Conservation (phyloP, 1,140 invertebrate genomes). For the Oncopodura yosiiana region DNA sequence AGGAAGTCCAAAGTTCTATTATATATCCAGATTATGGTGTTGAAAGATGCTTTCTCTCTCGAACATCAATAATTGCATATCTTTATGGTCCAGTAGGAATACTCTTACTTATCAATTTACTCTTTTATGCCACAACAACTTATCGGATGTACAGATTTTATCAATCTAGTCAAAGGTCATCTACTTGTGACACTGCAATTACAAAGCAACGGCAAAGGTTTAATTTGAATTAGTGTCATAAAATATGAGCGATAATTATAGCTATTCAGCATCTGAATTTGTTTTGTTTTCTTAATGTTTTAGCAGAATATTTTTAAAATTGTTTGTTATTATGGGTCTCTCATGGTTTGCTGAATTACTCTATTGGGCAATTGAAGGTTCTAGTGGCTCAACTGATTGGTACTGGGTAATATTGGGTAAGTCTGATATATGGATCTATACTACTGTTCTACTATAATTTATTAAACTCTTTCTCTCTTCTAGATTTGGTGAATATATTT, state of each 20-base stretch:
- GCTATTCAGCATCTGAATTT: neutral
- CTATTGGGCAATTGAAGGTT: constrained; percentile 43
- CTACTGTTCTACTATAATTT: too few relatives aligned
- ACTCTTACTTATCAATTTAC: constrained; percentile 38
- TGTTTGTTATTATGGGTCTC: constrained; percentile 60
- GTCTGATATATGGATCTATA: too few relatives aligned
- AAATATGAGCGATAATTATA: neutral
- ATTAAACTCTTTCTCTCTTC: too few relatives aligned
- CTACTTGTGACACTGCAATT: constrained; percentile 4
- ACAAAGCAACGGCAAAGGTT: constrained; percentile 17
- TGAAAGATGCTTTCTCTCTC: constrained; percentile 3
- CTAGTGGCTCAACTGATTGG: constrained; percentile 36
- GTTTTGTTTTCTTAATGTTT: neutral
- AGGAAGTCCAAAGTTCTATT: too few relatives aligned
- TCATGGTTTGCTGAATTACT: constrained; percentile 61
- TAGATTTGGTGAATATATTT: constrained; percentile 61
- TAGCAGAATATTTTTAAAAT: constrained; percentile 53
- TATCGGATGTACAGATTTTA: constrained; percentile 35
- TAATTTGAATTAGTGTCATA: neutral
- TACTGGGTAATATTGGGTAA: constrained; percentile 25
- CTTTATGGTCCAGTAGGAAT: constrained; percentile 37
- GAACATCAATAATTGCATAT: constrained; percentile 19
- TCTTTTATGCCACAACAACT: constrained; percentile 39
- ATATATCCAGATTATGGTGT: constrained; percentile 13
- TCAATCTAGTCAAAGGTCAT: constrained; percentile 8